These are phyloP conservation scores for Caenorhabditis tropicalis DNA, from an alignment of 1,140 invertebrate genomes.

Conservation along the genomic window DNA sequence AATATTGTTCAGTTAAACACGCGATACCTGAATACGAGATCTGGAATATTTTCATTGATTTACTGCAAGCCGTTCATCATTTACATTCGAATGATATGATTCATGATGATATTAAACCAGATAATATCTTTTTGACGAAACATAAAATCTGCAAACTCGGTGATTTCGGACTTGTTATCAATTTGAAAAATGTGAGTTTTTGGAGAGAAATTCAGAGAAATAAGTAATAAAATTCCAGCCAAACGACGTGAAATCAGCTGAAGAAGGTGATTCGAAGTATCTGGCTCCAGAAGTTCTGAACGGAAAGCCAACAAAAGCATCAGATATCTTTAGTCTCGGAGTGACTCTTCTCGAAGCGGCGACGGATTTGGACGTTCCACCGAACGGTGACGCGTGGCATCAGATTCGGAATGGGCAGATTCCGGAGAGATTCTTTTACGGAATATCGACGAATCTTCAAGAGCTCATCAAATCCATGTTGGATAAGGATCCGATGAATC, in stretches of 20 bases:
- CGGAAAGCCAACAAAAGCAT: conserved; percentile 77
- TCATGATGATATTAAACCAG: conserved; percentile 82
- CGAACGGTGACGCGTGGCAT: conserved; percentile 76
- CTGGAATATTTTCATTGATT: conserved; percentile 76
- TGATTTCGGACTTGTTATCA: conserved; percentile 81
- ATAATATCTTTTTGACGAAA: conserved; percentile 79
- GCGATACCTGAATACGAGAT: conserved; percentile 74
- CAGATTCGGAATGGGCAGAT: conserved; percentile 76
- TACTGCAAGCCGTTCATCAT: conserved; percentile 77
- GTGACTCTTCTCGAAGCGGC: conserved; percentile 75
- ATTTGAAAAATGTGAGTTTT: conserved; percentile 76
- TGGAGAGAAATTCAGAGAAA: background rate
- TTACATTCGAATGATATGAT: conserved; percentile 78
- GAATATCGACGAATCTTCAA: conserved; percentile 76
- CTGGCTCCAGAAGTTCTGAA: conserved; percentile 80
- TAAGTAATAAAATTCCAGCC: background rate
- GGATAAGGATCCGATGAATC: conserved; percentile 74
- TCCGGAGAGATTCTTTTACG: conserved; percentile 73
- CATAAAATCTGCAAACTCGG: conserved; percentile 78
- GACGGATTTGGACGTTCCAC: background rate
- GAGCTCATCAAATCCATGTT: conserved; percentile 77
- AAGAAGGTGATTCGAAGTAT: conserved; percentile 82
- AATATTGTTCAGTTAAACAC: conserved; percentile 72
- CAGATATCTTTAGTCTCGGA: conserved; percentile 74
- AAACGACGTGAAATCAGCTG: conserved; percentile 71